Base-by-base conservation (phyloP, 2,888 invertebrate species). In the Calliphora vomitoria region DNA sequence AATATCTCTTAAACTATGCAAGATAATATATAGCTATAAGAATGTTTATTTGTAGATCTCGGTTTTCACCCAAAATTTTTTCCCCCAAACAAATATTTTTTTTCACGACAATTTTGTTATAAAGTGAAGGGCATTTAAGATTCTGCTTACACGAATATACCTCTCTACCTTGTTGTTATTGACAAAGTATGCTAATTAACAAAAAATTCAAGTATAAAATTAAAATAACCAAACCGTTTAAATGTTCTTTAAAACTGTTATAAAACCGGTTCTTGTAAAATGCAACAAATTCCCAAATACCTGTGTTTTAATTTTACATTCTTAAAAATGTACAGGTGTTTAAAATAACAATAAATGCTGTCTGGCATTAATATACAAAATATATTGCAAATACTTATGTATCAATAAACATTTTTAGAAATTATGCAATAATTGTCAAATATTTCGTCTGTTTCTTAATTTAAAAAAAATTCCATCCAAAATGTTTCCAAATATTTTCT, bases 131-230 rank as follows among this genome's bases (percentile, higher is more conserved):
- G 25, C 25, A 25, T 25, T 2, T 25, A 25, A 25, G 25, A 25
- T 25, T 25, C 25, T 25, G 25, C 25, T 25, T 25, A 25, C 1
- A 25, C 25, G 25, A 25, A 35, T 6, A 35, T 35, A 35, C 35
- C 35, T 35, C 35, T 5, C 35, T 5, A 35, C 4, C 35, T 35
- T 35, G 35, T 35, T 78, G 71, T 86, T 83, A 50, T 78, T n/a
- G 35, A 1, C 4, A 15, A 47, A 38, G 66, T 78, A 87, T 87
- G 84, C 38, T 68, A 82, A 87, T 87, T 53, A 72, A 47, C 18
- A 25, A n/a, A 53, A 68, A 38, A 25, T 1, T 75, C 41, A 62
- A 25, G 20, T 11, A 58, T 55, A 78, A 55, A 50, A 47, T 72
- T 75, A 50, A 82, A 50, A 38, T 41, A 25, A 15, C 53, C n/a